phyloP scores from a whole-genome alignment of 2,888 invertebrate genomes.

The Lasioglossum vierecki region DNA sequence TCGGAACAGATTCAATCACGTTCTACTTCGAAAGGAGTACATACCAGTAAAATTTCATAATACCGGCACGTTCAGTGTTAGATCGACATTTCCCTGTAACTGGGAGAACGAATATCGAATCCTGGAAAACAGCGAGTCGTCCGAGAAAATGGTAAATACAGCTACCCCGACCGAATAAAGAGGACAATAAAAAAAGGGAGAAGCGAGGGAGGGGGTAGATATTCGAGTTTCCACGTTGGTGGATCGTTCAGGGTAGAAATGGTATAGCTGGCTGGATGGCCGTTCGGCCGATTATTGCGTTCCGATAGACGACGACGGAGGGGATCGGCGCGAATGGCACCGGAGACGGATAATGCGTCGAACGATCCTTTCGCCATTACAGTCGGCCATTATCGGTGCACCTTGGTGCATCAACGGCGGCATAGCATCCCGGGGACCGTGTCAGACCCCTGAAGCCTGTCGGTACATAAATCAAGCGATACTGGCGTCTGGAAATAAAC shows the following conservation, averaged over 20 bases:
- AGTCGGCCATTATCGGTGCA: constrained; percentile 55
- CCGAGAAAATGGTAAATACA: background rate
- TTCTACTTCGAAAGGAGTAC: background rate
- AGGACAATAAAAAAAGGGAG: background rate
- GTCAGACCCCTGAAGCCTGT: constrained; percentile 23
- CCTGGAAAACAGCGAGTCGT: background rate
- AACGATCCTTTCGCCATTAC: constrained; percentile 60
- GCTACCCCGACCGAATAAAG: background rate
- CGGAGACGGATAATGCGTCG: constrained; percentile 48
- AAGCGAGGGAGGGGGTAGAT: background rate
- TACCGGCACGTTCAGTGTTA: background rate
- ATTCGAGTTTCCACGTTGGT: background rate
- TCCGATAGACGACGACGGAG: constrained; percentile 8
- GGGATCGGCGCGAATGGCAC: background rate
- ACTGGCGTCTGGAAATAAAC: background rate
- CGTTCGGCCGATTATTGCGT: constrained; percentile 27
- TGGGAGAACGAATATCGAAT: background rate
- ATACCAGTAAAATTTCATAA: background rate
- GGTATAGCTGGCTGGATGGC: background rate
- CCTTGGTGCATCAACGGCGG: constrained; percentile 45
- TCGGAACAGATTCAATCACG: background rate
- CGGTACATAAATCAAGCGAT: constrained; percentile 24
- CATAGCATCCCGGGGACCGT: constrained; percentile 33
- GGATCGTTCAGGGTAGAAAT: background rate
- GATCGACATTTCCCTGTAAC: background rate